A percentile compares a stretch with the other conserved stretches of the same genome.
phyloP scores from a whole-genome alignment of 2,888 invertebrate genomes.

The Mythimna vitellina region DNA sequence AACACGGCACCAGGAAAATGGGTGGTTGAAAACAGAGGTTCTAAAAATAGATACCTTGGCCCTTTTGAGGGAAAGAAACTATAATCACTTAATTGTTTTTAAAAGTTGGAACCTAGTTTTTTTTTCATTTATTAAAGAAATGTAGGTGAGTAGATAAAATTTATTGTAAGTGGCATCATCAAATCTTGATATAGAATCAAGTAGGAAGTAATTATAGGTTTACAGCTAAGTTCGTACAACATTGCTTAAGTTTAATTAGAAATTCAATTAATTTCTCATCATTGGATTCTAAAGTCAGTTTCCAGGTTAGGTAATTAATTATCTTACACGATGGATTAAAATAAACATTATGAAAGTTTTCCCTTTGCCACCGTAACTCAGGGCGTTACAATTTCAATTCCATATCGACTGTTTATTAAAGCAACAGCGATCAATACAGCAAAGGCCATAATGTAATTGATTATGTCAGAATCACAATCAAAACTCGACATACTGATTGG shows the following conservation, averaged over 20 bases:
- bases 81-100: constrained; percentile 71
- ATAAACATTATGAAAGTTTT: constrained; percentile 10
- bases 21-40: constrained; percentile 76
- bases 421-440: constrained; percentile 47
- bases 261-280: constrained; percentile 14
- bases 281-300: constrained; percentile 18
- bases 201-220: constrained; percentile 6
- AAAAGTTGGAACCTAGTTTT: constrained; percentile 15
- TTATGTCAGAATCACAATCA: constrained; percentile 37
- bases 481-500: constrained; percentile 41
- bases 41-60: constrained; percentile 80
- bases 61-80: constrained; percentile 68
- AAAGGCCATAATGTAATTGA: constrained; percentile 41
- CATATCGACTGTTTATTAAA: neutral
- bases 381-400: constrained; percentile 8
- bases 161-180: neutral
- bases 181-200: neutral
- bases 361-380: neutral
- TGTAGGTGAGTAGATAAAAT: neutral
- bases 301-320: constrained; percentile 21
- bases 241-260: constrained; percentile 11
- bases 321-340: constrained; percentile 14
- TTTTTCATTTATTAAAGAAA: neutral
- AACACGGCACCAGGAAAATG: constrained; percentile 69
- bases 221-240: neutral